These are phyloP conservation scores for Lampris megalopsis DNA, from an alignment of 2,113 vertebrate genomes.

Conservation along the genomic window DNA sequence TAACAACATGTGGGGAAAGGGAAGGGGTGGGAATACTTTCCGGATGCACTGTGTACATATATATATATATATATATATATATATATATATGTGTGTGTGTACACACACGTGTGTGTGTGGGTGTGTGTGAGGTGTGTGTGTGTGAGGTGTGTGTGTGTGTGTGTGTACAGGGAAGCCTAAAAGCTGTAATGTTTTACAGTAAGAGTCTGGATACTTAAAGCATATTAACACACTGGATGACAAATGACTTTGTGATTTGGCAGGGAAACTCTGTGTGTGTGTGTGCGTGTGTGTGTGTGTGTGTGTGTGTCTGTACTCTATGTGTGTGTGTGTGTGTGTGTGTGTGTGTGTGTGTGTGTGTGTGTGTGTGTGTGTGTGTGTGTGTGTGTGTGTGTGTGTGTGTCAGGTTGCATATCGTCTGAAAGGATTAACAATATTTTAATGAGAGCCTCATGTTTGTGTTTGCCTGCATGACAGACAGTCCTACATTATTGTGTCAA, in stretches of 20 bases:
- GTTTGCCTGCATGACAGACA: conserved; percentile 56
- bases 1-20: too few species aligned
- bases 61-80: neutral
- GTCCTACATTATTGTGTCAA: conserved; percentile 27
- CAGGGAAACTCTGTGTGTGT: conserved; percentile 6
- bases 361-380: neutral
- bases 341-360: neutral
- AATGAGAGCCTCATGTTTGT: conserved; percentile 75
- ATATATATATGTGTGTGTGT: neutral
- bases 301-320: neutral
- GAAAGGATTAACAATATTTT: conserved; percentile 76
- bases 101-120: too few species aligned
- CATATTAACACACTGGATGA: conserved; percentile 23
- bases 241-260: conserved; percentile 40
- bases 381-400: conserved; percentile 15
- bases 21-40: too few species aligned
- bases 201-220: neutral
- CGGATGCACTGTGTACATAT: too few species aligned
- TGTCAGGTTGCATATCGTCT: conserved; percentile 54
- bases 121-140: neutral
- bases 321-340: neutral
- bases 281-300: neutral
- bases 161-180: neutral
- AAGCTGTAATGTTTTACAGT: too few species aligned
- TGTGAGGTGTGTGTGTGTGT: neutral